A percentile compares a stretch with the other conserved stretches of the same genome.
Conservation (phyloP, 2,888 invertebrate species). For the Eupithecia subfuscata region DNA sequence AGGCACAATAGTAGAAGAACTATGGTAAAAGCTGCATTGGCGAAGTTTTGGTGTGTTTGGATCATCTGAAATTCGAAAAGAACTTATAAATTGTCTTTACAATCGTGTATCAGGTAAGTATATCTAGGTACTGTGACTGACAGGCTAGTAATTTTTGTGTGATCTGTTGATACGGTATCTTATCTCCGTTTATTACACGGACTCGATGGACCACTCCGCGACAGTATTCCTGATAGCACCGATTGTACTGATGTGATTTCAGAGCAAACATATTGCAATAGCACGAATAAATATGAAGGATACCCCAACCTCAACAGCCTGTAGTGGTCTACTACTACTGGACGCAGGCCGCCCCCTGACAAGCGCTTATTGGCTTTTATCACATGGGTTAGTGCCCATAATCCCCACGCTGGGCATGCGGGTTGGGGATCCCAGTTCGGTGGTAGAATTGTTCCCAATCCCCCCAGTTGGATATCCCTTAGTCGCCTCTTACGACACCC, state of each 20-base stretch:
- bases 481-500: too few species aligned
- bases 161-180: constrained; percentile 47
- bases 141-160: constrained; percentile 38
- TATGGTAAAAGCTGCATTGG: constrained; percentile 44
- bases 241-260: constrained; percentile 10
- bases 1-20: constrained; percentile 53
- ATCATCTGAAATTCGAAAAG: constrained; percentile 62
- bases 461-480: too few species aligned
- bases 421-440: too few species aligned
- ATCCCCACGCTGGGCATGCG: too few species aligned
- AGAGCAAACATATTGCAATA: background rate
- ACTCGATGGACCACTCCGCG: constrained; percentile 52
- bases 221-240: constrained; percentile 46
- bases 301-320: too few species aligned
- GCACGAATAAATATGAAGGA: background rate
- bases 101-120: background rate
- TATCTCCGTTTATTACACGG: constrained; percentile 48
- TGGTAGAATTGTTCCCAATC: too few species aligned
- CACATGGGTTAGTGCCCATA: too few species aligned
- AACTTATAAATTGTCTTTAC: background rate
- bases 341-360: too few species aligned
- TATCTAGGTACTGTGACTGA: constrained; percentile 8
- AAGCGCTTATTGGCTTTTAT: too few species aligned
- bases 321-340: too few species aligned
- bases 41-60: constrained; percentile 44